Evolutionary conservation across 2,888 invertebrate species (phyloP), one percentile per base, ranked within the genome.

Genomic region (Masnerella sp.): DNA sequence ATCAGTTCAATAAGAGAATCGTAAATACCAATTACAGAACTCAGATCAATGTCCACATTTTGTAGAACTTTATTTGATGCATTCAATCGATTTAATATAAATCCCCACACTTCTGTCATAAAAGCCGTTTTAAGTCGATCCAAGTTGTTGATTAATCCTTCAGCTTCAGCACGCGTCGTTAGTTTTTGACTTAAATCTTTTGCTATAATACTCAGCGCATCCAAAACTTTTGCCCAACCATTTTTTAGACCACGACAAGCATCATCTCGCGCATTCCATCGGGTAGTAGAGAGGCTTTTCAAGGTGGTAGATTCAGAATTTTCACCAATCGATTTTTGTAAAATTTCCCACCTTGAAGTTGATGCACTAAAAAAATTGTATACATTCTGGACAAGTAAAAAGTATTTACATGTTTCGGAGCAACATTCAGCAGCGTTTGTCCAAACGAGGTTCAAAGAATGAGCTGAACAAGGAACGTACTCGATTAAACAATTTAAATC

Each of bases 361-460:
- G 74, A 74, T 3, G 77, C 68, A 47, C 73, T 65, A 58, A 80
- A 74, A 56, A 80, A 80, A n/a, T 36, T 76, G 32, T 77, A 82
- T 15, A 80, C 43, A 59, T 74, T 58, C 71, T 81, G 67, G 12
- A 80, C 38, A 14, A 79, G 69, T 42, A 59, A 42, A 71, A 80
- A 79, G 59, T 77, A 78, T 36, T 32, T 45, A 20, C 67, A 40
- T 49, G 77, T 78, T 62, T 76, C 65, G 45, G 59, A 38, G 65
- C 79, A 79, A 67, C 76, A 77, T 52, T 81, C 78, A 42, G 77
- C 80, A 61, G 79, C 79, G 54, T 43, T 70, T 42, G 52, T 69
- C 34, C 70, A 77, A 18, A 79, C 74, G 64, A 81, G 70, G 75
- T 81, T 80, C 25, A 80, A 58, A 8, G 80, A 79, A 74, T 80